These are phyloP conservation scores for Gonocerus acuteangulatus DNA, from an alignment of 2,888 invertebrate genomes.

Conservation along the genomic window DNA sequence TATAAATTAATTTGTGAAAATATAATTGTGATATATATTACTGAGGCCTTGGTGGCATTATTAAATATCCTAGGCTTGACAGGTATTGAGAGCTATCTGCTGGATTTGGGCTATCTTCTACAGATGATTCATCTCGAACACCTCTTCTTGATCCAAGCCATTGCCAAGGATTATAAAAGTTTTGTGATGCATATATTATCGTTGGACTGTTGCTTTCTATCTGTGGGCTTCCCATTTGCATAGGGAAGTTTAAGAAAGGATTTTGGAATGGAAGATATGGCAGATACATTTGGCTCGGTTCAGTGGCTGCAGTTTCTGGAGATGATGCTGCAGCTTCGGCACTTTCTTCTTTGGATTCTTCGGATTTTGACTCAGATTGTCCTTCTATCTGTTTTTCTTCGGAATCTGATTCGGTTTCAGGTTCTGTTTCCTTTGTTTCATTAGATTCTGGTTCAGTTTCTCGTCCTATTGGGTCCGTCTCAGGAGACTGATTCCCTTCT, in stretches of 20 bases:
- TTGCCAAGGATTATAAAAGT: slow-evolving; percentile 23
- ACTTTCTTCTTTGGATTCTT: slow-evolving; percentile 7
- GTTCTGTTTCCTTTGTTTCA: neutral
- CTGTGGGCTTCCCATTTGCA: neutral
- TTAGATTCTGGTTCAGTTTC: slow-evolving; percentile 2
- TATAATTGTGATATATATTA: no score
- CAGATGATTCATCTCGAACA: neutral
- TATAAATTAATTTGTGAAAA: no score
- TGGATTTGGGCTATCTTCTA: neutral
- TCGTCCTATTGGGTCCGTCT: neutral
- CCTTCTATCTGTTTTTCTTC: neutral
- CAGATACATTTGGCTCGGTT: slow-evolving; percentile 11
- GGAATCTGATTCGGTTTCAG: neutral
- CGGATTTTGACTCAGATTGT: neutral
- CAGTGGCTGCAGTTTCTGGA: slow-evolving; percentile 1
- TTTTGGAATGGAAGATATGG: slow-evolving; percentile 2
- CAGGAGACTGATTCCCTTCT: no score
- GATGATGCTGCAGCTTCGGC: slow-evolving; percentile 15
- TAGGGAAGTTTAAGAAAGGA: slow-evolving; percentile 5
- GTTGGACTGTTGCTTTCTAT: slow-evolving; percentile 15
- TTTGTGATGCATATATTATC: slow-evolving; percentile 22
- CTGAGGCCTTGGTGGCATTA: neutral
- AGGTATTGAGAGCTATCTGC: slow-evolving; percentile 42
- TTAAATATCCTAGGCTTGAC: slow-evolving; percentile 47
- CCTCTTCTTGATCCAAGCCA: slow-evolving; percentile 8